Base-by-base conservation (phyloP, 2,888 invertebrate genomes). In the Uropetala carovei region DNA sequence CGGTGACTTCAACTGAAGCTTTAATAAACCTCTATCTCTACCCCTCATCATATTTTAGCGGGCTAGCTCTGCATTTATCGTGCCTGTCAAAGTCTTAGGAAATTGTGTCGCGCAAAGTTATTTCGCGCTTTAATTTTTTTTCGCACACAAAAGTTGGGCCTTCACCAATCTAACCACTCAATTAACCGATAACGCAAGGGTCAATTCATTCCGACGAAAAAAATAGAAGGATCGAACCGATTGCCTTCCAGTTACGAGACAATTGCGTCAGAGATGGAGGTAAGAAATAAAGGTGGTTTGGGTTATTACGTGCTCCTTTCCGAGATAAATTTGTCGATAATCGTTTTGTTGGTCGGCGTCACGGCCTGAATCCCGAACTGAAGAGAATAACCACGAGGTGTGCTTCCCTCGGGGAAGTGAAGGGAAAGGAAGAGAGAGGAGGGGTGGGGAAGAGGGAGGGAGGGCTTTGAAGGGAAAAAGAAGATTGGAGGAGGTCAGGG, bases 151-250 rank as follows among this genome's bases (percentile, higher is more conserved):
- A 43, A 43, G 43, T 43, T 75, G 13, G 22, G n/a, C 75, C 27
- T 27, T 10, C 27, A 75, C 27, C 27, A 75, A 13, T 13, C 22
- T 75, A 75, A 75, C 22, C 75, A 22, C 13, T 75, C 75, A 75
- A 75, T 75, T 75, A 75, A 9, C 27, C 75, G 22, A 22, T 75
- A 75, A 27, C 22, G 27, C 27, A 27, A 27, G 27, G 75, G 11
- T 27, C 11, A 27, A 75, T 27, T 75, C 13, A 27, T 27, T 4
- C 0, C 4, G 75, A 0, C 75, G 22, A 75, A 27, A 75, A 75
- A 75, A 22, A 75, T 27, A 75, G 22, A 75, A 75, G 75, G 75
- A 75, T 75, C 75, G 75, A 75, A 75, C 75, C 75, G 75, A 75
- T 75, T 27, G 75, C 75, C 75, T 75, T 22, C 75, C 75, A 75